Conservation (phyloP, 2,113 vertebrate species). For the Ondatra zibethicus region DNA sequence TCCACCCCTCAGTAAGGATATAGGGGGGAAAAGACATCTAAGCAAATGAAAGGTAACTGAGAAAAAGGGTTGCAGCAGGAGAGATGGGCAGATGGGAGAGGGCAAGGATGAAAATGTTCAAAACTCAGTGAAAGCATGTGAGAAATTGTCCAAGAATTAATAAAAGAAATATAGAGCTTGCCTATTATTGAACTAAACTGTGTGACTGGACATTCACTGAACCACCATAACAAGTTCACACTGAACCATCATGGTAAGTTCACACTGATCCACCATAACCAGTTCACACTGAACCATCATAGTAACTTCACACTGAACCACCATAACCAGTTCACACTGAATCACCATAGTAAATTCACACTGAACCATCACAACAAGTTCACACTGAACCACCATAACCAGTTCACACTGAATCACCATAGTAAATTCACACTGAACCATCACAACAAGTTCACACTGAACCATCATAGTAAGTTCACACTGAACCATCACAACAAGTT, state of each 20-base stretch:
- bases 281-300: not conserved
- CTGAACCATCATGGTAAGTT: not conserved
- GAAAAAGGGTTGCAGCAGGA: not conserved
- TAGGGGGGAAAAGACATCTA: not conserved
- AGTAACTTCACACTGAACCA: not conserved
- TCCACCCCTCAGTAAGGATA: not conserved
- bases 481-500: not conserved
- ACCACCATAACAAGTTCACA: not conserved
- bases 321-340: not conserved
- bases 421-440: not conserved
- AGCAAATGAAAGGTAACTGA: not conserved
- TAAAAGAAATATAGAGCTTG: not conserved
- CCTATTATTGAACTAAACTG: not conserved
- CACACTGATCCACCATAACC: not conserved
- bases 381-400: not conserved
- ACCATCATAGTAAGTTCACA: not conserved
- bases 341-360: not conserved
- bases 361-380: no score
- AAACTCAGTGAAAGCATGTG: not conserved
- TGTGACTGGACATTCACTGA: not conserved
- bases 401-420: not conserved
- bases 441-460: not conserved
- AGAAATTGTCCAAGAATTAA: not conserved
- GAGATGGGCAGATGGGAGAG: not conserved
- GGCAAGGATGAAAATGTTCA: not conserved